These are phyloP conservation scores for Drosophila trichaetosa DNA, from an alignment of 2,888 invertebrate genomes.

Conservation along the genomic window DNA sequence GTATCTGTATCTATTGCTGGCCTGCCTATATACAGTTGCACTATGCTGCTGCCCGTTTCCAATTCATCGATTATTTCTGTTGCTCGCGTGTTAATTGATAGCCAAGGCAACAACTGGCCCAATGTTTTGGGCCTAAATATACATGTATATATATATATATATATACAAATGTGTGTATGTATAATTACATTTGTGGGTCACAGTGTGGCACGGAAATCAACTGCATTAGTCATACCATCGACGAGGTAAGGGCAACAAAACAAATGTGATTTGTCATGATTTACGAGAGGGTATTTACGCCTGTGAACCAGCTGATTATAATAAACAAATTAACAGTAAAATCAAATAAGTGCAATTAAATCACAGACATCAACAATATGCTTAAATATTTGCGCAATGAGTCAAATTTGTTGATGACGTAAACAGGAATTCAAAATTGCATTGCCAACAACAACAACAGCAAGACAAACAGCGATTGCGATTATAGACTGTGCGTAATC, in stretches of 20 bases:
- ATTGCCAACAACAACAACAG: slow-evolving; percentile 31
- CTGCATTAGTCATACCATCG: slow-evolving; percentile 69
- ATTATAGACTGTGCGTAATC: slow-evolving; percentile 41
- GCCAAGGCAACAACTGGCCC: slow-evolving; percentile 67
- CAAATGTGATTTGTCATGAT: slow-evolving; percentile 35
- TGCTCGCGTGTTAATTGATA: slow-evolving; percentile 77
- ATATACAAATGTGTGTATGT: slow-evolving; percentile 3
- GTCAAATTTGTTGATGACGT: slow-evolving; percentile 47
- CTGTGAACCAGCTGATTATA: slow-evolving; percentile 52
- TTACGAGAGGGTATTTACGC: slow-evolving; percentile 50
- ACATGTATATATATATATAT: neutral
- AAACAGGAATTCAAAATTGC: slow-evolving; percentile 62
- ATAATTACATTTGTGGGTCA: slow-evolving; percentile 59
- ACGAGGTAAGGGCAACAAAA: slow-evolving; percentile 42
- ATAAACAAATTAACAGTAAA: slow-evolving; percentile 39
- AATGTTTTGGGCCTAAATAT: slow-evolving; percentile 48
- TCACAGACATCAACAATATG: slow-evolving; percentile 43
- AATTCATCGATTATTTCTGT: slow-evolving; percentile 73
- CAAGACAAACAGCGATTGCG: neutral
- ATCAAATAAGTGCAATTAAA: slow-evolving; percentile 58
- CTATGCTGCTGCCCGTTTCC: slow-evolving; percentile 49
- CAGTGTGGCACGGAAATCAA: slow-evolving; percentile 68
- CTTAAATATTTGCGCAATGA: slow-evolving; percentile 62
- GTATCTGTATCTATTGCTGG: slow-evolving; percentile 31
- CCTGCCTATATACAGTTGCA: slow-evolving; percentile 40